These are phyloP conservation scores for Pristionchus mayeri DNA, from an alignment of 2,888 invertebrate species.

Conservation along the genomic window DNA sequence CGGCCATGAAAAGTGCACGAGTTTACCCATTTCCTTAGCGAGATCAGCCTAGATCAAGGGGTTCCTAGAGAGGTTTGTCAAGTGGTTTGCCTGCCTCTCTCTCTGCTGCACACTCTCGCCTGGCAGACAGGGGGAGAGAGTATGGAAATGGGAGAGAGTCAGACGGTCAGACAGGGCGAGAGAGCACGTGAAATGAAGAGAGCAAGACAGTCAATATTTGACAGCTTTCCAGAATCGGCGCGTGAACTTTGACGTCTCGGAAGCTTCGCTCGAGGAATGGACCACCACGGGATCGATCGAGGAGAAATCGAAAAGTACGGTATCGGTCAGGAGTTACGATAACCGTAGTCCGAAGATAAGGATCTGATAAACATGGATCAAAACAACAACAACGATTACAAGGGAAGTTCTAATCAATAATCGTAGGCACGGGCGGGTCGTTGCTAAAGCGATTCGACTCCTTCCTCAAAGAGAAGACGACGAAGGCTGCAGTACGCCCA, in stretches of 20 bases:
- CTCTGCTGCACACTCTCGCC: too few species aligned
- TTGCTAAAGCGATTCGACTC: constrained; percentile 15
- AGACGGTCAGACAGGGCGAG: too few species aligned
- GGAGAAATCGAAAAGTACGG: constrained; percentile 35
- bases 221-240: constrained; percentile 9
- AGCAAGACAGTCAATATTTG: neutral
- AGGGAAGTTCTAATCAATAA: neutral
- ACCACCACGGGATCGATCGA: neutral
- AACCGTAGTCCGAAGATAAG: too few species aligned
- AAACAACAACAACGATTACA: neutral
- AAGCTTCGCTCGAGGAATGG: constrained; percentile 1
- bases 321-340: neutral
- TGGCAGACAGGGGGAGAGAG: neutral
- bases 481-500: neutral
- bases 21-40: too few species aligned
- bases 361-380: neutral
- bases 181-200: too few species aligned
- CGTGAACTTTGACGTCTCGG: neutral
- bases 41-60: too few species aligned
- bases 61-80: too few species aligned
- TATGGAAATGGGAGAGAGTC: neutral
- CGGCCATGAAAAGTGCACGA: too few species aligned
- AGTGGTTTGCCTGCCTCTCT: too few species aligned
- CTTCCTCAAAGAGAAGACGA: neutral
- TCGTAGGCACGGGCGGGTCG: constrained; percentile 4